phyloP scores from a whole-genome alignment of 1,140 invertebrate genomes.

The Neotoxoptera formosana region DNA sequence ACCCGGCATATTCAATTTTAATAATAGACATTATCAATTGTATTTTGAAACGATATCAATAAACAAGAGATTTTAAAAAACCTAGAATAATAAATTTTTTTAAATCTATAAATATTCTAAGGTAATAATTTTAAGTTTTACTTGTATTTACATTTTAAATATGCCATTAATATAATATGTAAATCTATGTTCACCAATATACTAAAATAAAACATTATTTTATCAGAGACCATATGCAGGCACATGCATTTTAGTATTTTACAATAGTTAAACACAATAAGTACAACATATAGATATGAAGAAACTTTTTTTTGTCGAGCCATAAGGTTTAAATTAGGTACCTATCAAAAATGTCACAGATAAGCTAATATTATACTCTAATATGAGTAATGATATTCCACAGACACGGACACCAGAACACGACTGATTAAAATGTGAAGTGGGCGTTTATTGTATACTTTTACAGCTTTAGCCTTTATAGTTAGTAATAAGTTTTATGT shows the following conservation, averaged over 20 bases:
- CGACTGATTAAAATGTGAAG: not conserved
- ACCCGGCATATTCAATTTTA: too few species aligned
- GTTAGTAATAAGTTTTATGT: not conserved
- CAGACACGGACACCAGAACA: not conserved
- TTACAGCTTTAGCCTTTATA: not conserved
- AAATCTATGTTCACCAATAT: not conserved
- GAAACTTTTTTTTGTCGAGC: not conserved
- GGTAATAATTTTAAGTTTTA: not conserved
- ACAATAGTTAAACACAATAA: not conserved
- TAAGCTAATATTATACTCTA: not conserved
- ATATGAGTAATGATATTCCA: slow-evolving; percentile 8
- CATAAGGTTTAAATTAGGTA: slow-evolving; percentile 14
- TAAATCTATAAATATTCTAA: not conserved
- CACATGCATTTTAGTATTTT: not conserved
- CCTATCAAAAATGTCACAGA: not conserved
- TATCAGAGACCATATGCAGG: not conserved
- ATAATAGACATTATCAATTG: too few species aligned
- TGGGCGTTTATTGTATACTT: slow-evolving; percentile 3
- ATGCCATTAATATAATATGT: not conserved
- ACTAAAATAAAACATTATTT: not conserved
- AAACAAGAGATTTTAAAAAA: too few species aligned
- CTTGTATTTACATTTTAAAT: not conserved
- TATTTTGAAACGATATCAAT: too few species aligned
- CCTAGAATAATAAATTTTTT: too few species aligned
- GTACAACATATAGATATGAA: not conserved